phyloP scores from a whole-genome alignment of 2,888 invertebrate genomes.

The Tipula confusa region DNA sequence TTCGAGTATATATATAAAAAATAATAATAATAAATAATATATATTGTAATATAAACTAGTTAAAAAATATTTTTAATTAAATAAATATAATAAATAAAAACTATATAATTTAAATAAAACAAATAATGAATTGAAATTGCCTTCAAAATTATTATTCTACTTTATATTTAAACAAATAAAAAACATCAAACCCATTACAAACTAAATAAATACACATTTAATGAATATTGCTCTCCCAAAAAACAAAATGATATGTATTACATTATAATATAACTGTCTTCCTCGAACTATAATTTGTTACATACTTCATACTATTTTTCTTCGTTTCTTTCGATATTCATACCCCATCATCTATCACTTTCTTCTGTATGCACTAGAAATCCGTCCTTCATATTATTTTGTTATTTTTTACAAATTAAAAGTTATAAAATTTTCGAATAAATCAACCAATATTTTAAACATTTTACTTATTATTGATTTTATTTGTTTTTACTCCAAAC shows the following conservation, averaged over 20 bases:
- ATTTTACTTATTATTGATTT: background rate
- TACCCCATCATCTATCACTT: background rate
- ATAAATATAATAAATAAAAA: background rate
- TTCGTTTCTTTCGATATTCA: background rate
- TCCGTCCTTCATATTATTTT: background rate
- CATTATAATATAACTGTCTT: background rate
- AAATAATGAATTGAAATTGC: conserved; percentile 13
- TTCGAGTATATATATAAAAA: background rate
- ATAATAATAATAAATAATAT: background rate
- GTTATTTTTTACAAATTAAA: background rate
- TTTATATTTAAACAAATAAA: background rate
- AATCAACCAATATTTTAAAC: background rate
- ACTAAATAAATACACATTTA: background rate
- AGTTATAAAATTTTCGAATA: background rate
- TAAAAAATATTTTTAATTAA: background rate
- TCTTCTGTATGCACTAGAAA: background rate
- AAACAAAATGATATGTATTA: background rate
- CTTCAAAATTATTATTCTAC: conserved; percentile 25
- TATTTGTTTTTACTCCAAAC: background rate
- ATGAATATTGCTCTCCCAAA: background rate
- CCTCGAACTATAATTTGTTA: background rate
- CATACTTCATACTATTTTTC: background rate
- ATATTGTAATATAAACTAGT: background rate
- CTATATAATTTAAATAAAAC: background rate
- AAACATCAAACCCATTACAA: background rate